Evolutionary conservation across 1,140 invertebrate genomes (phyloP).

Genomic region (Rhopalosiphum padi): DNA sequence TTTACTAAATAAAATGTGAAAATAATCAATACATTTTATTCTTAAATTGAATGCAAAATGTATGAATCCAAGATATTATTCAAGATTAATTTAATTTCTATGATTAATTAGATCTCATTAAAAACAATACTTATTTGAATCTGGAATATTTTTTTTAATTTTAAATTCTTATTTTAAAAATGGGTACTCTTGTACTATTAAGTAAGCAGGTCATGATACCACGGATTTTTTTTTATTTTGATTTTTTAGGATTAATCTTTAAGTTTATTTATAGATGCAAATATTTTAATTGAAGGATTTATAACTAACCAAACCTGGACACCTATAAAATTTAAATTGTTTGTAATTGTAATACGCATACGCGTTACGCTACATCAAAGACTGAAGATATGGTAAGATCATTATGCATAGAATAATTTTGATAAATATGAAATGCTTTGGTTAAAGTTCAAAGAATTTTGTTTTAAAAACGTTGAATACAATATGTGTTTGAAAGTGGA

Average conservation of each 20-base stretch:
- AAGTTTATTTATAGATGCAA: not conserved
- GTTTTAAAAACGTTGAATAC: not conserved
- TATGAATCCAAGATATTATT: not conserved
- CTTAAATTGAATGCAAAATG: not conserved
- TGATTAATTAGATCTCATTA: not conserved
- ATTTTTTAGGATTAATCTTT: not conserved
- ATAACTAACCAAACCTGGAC: not conserved
- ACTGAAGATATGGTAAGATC: not conserved
- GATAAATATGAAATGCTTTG: not conserved
- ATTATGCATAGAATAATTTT: not conserved
- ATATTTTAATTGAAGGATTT: not conserved
- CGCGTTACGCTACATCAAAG: not conserved
- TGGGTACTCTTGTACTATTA: not conserved
- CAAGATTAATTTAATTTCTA: not conserved
- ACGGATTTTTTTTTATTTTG: not conserved
- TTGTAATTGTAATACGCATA: not conserved
- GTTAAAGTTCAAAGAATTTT: not conserved
- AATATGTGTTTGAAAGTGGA: not conserved
- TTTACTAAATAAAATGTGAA: not conserved
- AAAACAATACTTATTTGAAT: too few species aligned
- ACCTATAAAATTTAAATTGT: not conserved
- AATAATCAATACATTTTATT: not conserved
- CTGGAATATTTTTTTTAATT: not conserved
- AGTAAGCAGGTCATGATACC: not conserved
- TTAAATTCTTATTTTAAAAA: not conserved